Base-by-base conservation (phyloP, 2,113 vertebrate genomes). In the Gymnorhina tibicen region DNA sequence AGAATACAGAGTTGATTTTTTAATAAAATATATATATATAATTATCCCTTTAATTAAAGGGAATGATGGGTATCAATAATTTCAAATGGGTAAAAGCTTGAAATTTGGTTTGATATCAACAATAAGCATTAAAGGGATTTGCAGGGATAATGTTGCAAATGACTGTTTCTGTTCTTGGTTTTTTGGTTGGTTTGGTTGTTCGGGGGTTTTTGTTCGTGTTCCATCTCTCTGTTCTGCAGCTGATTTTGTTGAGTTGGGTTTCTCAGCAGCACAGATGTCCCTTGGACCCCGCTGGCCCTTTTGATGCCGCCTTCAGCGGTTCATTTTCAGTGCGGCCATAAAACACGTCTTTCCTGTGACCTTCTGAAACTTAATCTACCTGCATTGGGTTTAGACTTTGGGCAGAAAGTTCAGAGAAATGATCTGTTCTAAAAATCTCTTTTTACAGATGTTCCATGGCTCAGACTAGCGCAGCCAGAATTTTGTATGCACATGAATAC, bases 41-140 rank as follows among this genome's bases (percentile, higher is more conserved):
- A 87, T 99, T 99, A 98, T 98, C 99, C 99, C 99, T 99, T 98
- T 99, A 98, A 98, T 99, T 98, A 99, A 99, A 99, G 99, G 99
- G 99, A 98, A 96, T 28, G 78, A 97, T 97, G 98, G 97, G 97
- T 98, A 98, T 98, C 98, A 98, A 97, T 98, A 98, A 97, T 98
- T 95, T 97, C 98, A 97, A 97, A 95, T 75, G 95, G 97, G 94
- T 98, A 98, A 95, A 96, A 97, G 98, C 98, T 97, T 97, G 98
- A 97, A 81, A 96, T 97, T 96, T 96, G 97, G 98, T 97, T 95
- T 95, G 91, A 94, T 94, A 85, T 85, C 96, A 91, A 96, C 96
- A 87, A 97, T 85, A 97, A 98, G 97, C 98, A 97, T 95, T 97
- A 97, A 97, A 97, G 92, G 94, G 90, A 96, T 95, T 88, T 95